Evolutionary conservation across 2,113 vertebrate species (phyloP).

Genomic region (Ctenodactylus gundi): DNA sequence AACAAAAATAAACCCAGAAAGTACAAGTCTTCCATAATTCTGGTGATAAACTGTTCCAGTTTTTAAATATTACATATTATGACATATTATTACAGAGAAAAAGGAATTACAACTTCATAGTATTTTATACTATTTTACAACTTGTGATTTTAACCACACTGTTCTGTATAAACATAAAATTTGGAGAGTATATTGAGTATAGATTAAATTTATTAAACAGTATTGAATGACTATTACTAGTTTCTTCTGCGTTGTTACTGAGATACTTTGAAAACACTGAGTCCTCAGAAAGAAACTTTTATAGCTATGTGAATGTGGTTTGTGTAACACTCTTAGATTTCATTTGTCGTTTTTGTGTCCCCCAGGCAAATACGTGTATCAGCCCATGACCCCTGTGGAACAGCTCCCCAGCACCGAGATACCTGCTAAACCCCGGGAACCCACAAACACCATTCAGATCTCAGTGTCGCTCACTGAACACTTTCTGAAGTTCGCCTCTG

Average conservation of each 20-base stretch:
- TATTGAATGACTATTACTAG: not conserved
- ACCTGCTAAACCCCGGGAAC: constrained; percentile 85
- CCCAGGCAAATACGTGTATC: constrained; percentile 97
- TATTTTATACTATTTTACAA: not conserved
- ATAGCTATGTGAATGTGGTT: not conserved
- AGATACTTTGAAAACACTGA: not conserved
- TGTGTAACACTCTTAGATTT: not conserved
- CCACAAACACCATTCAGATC: constrained; percentile 91
- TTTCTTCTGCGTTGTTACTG: not conserved
- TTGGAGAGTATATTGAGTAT: not conserved
- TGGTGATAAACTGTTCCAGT: not conserved
- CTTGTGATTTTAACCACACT: not conserved
- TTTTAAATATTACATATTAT: not conserved
- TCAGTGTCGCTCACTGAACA: constrained; percentile 93
- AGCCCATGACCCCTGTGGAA: constrained; percentile 98
- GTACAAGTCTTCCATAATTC: not conserved
- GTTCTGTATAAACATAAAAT: not conserved
- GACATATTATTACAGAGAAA: not conserved
- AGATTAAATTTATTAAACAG: not conserved
- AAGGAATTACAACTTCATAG: not conserved
- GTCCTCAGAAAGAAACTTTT: not conserved
- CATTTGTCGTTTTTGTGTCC: not conserved
- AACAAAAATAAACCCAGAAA: not conserved
- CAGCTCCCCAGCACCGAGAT: constrained; percentile 95
- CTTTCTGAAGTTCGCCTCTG: constrained; percentile 93